Evolutionary conservation across 2,888 invertebrate species (phyloP).

Genomic region (Nephrocerus scutellatus): DNA sequence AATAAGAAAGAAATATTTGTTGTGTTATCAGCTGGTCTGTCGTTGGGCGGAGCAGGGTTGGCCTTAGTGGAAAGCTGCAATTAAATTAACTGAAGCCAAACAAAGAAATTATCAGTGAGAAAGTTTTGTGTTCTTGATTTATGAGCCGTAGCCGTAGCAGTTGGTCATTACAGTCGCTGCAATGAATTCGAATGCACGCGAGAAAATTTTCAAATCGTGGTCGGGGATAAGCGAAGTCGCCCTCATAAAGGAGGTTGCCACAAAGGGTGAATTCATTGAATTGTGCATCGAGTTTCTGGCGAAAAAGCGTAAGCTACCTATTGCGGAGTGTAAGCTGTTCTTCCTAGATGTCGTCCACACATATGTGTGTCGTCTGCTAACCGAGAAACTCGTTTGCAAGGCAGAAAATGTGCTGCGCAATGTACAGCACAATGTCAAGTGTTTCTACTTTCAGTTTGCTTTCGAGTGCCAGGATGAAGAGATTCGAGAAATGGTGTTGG

Average conservation of each 20-base stretch:
- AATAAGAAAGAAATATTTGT: too few species aligned
- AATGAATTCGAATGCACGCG: constrained; percentile 32
- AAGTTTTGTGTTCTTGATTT: too few species aligned
- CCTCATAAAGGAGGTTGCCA: constrained; percentile 43
- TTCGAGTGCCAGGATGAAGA: constrained; percentile 53
- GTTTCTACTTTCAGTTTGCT: constrained; percentile 50
- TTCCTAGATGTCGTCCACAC: constrained; percentile 42
- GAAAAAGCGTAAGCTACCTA: constrained; percentile 29
- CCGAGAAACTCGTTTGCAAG: constrained; percentile 40
- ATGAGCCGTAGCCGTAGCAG: too few species aligned
- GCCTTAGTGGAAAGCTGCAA: too few species aligned
- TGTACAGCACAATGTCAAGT: constrained; percentile 39
- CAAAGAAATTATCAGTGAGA: too few species aligned
- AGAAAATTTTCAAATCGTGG: constrained; percentile 43
- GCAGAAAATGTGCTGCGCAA: constrained; percentile 39
- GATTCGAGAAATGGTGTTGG: constrained; percentile 60
- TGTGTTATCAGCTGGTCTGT: too few species aligned
- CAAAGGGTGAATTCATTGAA: constrained; percentile 45
- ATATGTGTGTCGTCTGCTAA: constrained; percentile 40
- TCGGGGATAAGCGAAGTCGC: constrained; percentile 38
- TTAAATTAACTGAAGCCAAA: too few species aligned
- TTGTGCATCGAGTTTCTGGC: constrained; percentile 42
- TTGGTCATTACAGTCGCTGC: too few species aligned
- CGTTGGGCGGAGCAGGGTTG: too few species aligned
- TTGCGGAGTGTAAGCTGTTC: constrained; percentile 32